Evolutionary conservation across 2,888 invertebrate species (phyloP), one percentile per base, ranked within the genome.

Genomic region (Eudemis profundana): DNA sequence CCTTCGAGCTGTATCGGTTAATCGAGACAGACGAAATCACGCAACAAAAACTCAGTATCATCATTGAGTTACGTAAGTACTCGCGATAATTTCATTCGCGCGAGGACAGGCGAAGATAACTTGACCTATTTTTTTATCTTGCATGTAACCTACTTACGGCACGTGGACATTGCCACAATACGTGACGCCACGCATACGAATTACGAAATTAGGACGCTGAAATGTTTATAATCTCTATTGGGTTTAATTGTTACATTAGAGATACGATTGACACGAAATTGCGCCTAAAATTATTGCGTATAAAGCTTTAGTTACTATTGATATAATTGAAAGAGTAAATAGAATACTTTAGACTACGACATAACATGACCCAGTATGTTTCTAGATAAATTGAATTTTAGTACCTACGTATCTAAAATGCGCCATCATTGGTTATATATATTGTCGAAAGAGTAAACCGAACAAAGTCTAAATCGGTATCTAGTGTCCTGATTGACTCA

Each of bases 71-170:
- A 84, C 84, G 84, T 87, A 89, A 90, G 75, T 72, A 38, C 51
- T 59, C 69, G 76, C 75, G 89, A 88, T 90, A 89, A 89, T 90
- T 89, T 86, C 88, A 87, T 86, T 81, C 86, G 72, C 79, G 78
- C 90, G 92, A 92, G 92, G 92, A 91, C 92, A 84, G 80, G 78
- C 80, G 74, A 88, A 90, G 92, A 92, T 91, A 90, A 90, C 91
- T 92, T 92, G 92, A 91, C 92, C 92, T 81, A 92, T 92, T 89
- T 92, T 89, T 92, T 91, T 92, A 91, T 90, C 90, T 89, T 81
- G 69, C 78, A 44, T 87, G 79, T 90, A 91, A 90, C 92, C 91
- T 83, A 92, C 84, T 83, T 90, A 81, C 78, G 73, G 74, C 85
- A 85, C 83, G 84, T 87, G 60, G 51, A 27, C 23, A 53, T 60